Base-by-base conservation (phyloP, 2,113 vertebrate species). In the Apaloderma vittatum region DNA sequence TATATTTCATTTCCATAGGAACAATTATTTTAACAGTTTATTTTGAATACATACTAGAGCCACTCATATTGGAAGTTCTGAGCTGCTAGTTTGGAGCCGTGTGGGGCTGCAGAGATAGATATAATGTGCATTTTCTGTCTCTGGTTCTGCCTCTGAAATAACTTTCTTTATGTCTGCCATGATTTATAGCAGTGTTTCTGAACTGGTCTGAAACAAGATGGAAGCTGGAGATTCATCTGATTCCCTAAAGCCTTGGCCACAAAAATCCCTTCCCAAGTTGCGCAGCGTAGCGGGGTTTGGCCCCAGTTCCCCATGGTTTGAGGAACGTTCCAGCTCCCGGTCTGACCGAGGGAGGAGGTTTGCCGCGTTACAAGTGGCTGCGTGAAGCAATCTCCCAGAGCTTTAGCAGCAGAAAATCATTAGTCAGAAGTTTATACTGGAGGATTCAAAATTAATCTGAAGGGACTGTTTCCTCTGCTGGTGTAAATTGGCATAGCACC, bases 1-100 rank as follows among this genome's bases (percentile, higher is more conserved):
- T 96, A 80, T 88, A 46, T 83, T 96, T 90, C 37, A 92, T 97
- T 96, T 96, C 93, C 92, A 96, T 90, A 96, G 93, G 90, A 96
- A 95, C 96, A 88, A 93, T 93, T 62, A 61, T 67, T 93, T 94
- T 79, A 88, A 40, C 57, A 55, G 72, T 80, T 93, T 88, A 58
- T 88, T 94, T 88, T 92, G 43, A 95, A 86, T 79, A 45, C 45
- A 3, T 83, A 27, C 59, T 57, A 81, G 26, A 86, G 59, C 62
- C 37, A 34, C 70, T 76, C 91, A 48, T 20, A n/a, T 15, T 72
- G 80, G 84, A 68, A 88, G 77, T 51, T 87, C 23, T 9, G 72
- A 63, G 88, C 83, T 92, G 95, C 93, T 82, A 66, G 8, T 72
- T 81, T 29, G 0, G 3, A 95, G 81, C 87, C 70, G 65, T 20